Percentiles rank a stretch among this genome's conserved stretches.
Conservation (phyloP, 2,888 invertebrate genomes). For the Drosophila mimica region DNA sequence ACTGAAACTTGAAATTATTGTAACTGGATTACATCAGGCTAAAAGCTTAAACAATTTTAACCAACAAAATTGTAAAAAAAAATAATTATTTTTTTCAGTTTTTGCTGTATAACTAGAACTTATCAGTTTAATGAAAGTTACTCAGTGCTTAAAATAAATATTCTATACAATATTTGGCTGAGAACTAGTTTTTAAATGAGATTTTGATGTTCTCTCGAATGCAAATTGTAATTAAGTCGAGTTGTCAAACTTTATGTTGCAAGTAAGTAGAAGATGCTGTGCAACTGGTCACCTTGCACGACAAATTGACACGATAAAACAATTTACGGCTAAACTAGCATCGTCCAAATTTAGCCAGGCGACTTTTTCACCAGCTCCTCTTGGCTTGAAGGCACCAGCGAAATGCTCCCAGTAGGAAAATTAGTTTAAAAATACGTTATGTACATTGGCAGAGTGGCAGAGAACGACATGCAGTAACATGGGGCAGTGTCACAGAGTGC, state of each 20-base stretch:
- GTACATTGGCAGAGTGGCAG: conserved; percentile 7
- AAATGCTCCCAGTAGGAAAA: conserved; percentile 80
- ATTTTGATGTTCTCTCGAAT: conserved; percentile 9
- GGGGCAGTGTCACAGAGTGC: conserved; percentile 1
- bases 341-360: conserved; percentile 20
- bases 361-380: conserved; percentile 27
- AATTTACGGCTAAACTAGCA: conserved; percentile 71
- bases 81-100: background rate
- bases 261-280: conserved; percentile 1
- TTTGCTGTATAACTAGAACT: background rate
- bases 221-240: conserved; percentile 43
- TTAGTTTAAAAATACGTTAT: conserved; percentile 77
- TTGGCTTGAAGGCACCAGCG: conserved; percentile 51
- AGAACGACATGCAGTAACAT: conserved; percentile 20
- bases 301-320: conserved; percentile 76
- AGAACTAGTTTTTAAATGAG: background rate
- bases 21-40: background rate
- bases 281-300: conserved; percentile 49
- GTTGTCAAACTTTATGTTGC: conserved; percentile 39
- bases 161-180: background rate
- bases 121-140: background rate
- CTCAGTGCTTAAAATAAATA: background rate
- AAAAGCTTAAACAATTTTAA: background rate
- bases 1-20: background rate
- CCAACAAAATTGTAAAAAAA: background rate